Evolutionary conservation across 35 echinoderm and acorn worm species (phyloP).

Genomic region (Hemicentrotus pulcherrimus): DNA sequence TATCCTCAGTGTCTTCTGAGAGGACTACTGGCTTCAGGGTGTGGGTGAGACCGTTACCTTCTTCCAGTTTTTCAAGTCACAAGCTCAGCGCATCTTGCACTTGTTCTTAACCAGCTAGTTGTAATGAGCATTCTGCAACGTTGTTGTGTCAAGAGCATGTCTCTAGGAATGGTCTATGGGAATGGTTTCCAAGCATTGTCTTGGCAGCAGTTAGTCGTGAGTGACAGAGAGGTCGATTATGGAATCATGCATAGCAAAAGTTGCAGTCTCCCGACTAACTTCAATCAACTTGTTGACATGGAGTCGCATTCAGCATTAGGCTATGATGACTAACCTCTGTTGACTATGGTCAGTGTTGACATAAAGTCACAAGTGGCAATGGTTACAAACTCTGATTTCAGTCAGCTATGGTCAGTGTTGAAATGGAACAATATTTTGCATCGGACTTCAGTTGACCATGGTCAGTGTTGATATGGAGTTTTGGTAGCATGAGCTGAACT

Average conservation of each 20-base stretch:
- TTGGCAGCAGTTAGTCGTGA: neutral
- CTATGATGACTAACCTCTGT: neutral
- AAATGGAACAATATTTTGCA: neutral
- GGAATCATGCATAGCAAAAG: no score
- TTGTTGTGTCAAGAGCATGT: neutral
- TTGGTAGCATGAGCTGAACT: neutral
- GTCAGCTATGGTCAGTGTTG: slow-evolving; percentile 55
- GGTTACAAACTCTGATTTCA: slow-evolving; percentile 93
- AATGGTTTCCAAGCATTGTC: no score
- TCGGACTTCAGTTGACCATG: neutral
- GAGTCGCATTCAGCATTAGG: neutral
- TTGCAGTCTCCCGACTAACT: neutral
- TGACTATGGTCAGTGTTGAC: slow-evolving; percentile 63
- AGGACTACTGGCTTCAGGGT: neutral
- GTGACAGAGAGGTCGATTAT: neutral
- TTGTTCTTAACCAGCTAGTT: neutral
- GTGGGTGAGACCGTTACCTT: neutral
- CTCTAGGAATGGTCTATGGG: neutral
- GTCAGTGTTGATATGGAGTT: neutral
- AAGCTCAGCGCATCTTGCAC: neutral
- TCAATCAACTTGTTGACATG: neutral
- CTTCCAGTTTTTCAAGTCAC: neutral
- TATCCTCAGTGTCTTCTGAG: neutral
- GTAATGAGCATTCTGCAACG: neutral
- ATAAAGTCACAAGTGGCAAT: slow-evolving; percentile 97